Evolutionary conservation across 2,888 invertebrate species (phyloP).

Genomic region (Himalopsyche tibetana): DNA sequence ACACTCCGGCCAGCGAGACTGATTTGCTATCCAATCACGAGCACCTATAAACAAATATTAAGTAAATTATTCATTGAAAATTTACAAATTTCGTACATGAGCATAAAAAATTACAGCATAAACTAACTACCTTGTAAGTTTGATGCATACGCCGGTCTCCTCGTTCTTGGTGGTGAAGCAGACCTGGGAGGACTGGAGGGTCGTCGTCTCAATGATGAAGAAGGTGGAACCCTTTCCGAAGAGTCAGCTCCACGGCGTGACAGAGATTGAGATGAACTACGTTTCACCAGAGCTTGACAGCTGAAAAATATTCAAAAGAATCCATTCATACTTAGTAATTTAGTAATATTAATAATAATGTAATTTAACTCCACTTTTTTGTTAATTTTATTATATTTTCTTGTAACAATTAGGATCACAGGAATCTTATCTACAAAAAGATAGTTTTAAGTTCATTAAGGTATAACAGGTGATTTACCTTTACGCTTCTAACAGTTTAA

Average conservation of each 20-base stretch:
- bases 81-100: no score
- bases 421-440: no score
- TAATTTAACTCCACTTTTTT: no score
- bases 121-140: conserved; percentile 72
- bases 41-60: conserved; percentile 70
- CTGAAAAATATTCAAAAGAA: conserved; percentile 67
- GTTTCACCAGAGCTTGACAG: conserved; percentile 75
- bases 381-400: no score
- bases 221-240: conserved; percentile 72
- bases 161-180: conserved; percentile 68
- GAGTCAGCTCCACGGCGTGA: conserved; percentile 70
- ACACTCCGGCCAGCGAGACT: conserved; percentile 73
- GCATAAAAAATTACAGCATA: neutral
- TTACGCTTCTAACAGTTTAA: no score
- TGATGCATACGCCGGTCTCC: conserved; percentile 69
- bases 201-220: conserved; percentile 74
- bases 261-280: conserved; percentile 69
- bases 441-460: no score
- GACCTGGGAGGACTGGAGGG: conserved; percentile 73
- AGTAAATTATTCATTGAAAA: no score
- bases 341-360: no score
- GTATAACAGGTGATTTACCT: no score
- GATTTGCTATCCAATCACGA: conserved; percentile 68
- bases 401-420: no score
- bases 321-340: no score